A percentile compares a stretch with the other conserved stretches of the same genome.
phyloP scores from a whole-genome alignment of 1,140 invertebrate species.

The Penaeus indicus region DNA sequence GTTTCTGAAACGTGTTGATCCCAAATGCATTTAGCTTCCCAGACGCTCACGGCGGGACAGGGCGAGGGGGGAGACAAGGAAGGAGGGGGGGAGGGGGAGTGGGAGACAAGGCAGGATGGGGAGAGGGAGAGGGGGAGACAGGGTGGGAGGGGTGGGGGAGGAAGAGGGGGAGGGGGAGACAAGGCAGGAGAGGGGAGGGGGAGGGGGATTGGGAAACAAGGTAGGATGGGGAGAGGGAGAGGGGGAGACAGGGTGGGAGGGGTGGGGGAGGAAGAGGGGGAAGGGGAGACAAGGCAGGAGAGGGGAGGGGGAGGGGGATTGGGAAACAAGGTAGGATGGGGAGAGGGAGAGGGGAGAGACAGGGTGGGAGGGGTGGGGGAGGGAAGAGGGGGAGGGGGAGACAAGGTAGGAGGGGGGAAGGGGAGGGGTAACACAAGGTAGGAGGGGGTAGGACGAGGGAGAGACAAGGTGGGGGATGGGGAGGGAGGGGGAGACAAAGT shows the following conservation, averaged over 20 bases:
- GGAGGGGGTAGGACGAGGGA: not conserved
- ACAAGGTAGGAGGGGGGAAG: too few relatives aligned
- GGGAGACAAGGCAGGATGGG: not conserved
- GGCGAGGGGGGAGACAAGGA: not conserved
- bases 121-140: not conserved
- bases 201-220: not conserved
- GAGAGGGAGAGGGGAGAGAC: slow-evolving; percentile 27
- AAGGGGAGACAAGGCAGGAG: not conserved
- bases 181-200: not conserved
- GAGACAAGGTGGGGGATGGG: not conserved
- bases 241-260: not conserved
- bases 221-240: not conserved
- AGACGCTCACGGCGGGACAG: not conserved
- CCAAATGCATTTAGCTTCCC: too few relatives aligned
- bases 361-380: slow-evolving; percentile 17
- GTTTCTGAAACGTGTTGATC: too few relatives aligned
- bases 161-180: not conserved
- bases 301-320: not conserved
- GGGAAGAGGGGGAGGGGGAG: slow-evolving; percentile 16
- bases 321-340: not conserved
- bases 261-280: too few relatives aligned
- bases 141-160: not conserved
- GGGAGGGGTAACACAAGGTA: not conserved
- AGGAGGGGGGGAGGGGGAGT: not conserved
- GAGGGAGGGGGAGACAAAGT: slow-evolving; percentile 33